Base-by-base conservation (phyloP, 1,140 invertebrate species). In the Nomia melanderi region DNA sequence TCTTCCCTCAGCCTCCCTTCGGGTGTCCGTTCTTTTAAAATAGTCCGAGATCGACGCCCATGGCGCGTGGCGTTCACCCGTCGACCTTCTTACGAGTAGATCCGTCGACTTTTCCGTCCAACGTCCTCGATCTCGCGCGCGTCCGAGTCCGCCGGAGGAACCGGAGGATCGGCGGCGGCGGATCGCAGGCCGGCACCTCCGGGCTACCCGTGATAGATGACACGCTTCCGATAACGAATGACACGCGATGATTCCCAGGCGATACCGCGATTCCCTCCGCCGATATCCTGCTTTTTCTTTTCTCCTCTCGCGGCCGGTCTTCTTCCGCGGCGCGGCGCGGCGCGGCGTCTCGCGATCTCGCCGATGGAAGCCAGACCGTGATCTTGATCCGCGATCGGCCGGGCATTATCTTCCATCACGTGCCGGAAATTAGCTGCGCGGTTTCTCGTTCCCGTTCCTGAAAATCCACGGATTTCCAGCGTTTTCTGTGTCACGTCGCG, bases 81-180 rank as follows among this genome's bases (percentile, higher is more conserved):
- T 76, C 84, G 84, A 86, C 84, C 84, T 86, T 86, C 77, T 86
- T 86, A 85, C 53, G 67, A 81, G 79, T n/a, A 83, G 78, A 85
- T 84, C 78, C 71, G 71, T 74, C 82, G 63, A 64, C 83, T 84
- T 84, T 84, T 84, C 83, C 74, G 47, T 69, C 25, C 72, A 71
- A 82, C 81, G 85, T 82, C 81, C 84, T 83, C 85, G 78, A 85
- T 86, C 84, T 81, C 53, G 56, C 56, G 50, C 50, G 29, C 20
- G 27, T 59, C n/a, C 11, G 23, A 11, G 25, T 20, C 25, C 14
- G 14, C 7, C 47, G 47, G 14, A n/a, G 47, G 20, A n/a, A n/a
- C 14, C 54, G 27, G 12, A 27, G 14, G 36, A 25, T 33, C 33
- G 33, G 11, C n/a, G 2, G n/a, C 33, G 33, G 11, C n/a, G 2